These are phyloP conservation scores for Caligus rogercresseyi DNA, from an alignment of 1,140 invertebrate genomes.

Conservation along the genomic window DNA sequence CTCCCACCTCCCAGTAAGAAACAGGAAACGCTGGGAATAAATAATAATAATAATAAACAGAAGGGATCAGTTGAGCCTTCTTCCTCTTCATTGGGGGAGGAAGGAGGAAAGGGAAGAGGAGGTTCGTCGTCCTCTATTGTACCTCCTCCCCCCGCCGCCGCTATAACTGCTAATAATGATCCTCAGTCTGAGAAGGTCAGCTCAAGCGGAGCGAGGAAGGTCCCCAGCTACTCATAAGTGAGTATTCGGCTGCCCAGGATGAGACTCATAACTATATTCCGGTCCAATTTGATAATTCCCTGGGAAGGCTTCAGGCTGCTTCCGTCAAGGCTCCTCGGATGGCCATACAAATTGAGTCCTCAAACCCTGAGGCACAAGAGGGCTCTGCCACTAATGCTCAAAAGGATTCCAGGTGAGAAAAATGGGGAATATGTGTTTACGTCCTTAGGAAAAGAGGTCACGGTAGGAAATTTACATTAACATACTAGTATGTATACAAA, in stretches of 20 bases:
- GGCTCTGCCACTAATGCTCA: slow-evolving; percentile 17
- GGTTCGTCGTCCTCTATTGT: too few species aligned
- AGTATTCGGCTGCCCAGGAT: slow-evolving; percentile 21
- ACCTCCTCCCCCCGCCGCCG: too few species aligned
- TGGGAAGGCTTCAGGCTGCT: slow-evolving; percentile 31
- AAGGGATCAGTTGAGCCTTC: too few species aligned
- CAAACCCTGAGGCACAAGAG: slow-evolving; percentile 20
- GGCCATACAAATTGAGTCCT: slow-evolving; percentile 27
- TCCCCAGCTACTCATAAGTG: background rate
- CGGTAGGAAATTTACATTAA: too few species aligned
- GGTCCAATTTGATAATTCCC: slow-evolving; percentile 33
- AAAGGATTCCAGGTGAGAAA: slow-evolving; percentile 21
- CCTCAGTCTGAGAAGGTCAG: slow-evolving; percentile 9
- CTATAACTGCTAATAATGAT: background rate
- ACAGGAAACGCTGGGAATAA: too few species aligned
- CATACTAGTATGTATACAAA: too few species aligned
- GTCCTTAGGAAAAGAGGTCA: too few species aligned
- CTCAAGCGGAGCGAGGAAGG: slow-evolving; percentile 12
- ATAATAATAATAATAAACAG: too few species aligned
- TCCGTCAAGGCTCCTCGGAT: slow-evolving; percentile 36
- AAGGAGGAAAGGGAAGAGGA: too few species aligned
- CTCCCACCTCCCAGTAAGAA: too few species aligned
- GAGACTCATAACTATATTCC: slow-evolving; percentile 24
- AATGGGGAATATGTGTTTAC: background rate
- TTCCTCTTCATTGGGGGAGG: too few species aligned